phyloP scores from a whole-genome alignment of 2,888 invertebrate species.

The Trichogramma evanescens region DNA sequence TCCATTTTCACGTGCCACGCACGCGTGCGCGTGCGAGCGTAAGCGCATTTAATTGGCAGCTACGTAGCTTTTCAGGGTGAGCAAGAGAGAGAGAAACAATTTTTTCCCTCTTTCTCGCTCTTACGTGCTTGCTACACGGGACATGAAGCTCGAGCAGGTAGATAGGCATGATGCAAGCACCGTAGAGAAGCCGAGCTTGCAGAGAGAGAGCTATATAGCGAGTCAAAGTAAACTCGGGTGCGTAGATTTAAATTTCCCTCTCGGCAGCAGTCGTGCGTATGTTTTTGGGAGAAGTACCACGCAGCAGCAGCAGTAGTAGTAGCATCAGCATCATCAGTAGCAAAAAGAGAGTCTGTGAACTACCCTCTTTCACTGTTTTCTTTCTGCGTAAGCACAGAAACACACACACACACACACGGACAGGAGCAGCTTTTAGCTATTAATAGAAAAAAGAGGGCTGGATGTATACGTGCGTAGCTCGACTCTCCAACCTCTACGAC shows the following conservation, averaged over 20 bases:
- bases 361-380: too few relatives aligned
- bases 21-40: neutral
- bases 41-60: conserved; percentile 21
- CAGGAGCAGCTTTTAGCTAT: conserved; percentile 29
- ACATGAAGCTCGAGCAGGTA: too few relatives aligned
- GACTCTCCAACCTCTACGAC: conserved; percentile 3
- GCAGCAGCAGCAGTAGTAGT: neutral
- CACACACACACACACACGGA: neutral
- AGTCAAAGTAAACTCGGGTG: neutral
- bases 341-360: too few relatives aligned
- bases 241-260: conserved; percentile 12
- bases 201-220: conserved; percentile 2
- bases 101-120: too few relatives aligned
- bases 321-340: too few relatives aligned
- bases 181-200: conserved; percentile 10
- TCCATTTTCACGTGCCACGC: too few relatives aligned
- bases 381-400: too few relatives aligned
- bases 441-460: conserved; percentile 37
- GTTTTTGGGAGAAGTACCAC: conserved; percentile 14
- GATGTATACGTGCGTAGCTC: conserved; percentile 20
- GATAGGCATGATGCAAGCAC: too few relatives aligned
- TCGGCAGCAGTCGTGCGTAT: neutral
- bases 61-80: conserved; percentile 7
- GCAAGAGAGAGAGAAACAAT: conserved; percentile 8
- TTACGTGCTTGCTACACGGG: too few relatives aligned